Evolutionary conservation across 1,140 invertebrate species (phyloP), one percentile per base, ranked within the genome.

Genomic region (Tribolium castaneum): DNA sequence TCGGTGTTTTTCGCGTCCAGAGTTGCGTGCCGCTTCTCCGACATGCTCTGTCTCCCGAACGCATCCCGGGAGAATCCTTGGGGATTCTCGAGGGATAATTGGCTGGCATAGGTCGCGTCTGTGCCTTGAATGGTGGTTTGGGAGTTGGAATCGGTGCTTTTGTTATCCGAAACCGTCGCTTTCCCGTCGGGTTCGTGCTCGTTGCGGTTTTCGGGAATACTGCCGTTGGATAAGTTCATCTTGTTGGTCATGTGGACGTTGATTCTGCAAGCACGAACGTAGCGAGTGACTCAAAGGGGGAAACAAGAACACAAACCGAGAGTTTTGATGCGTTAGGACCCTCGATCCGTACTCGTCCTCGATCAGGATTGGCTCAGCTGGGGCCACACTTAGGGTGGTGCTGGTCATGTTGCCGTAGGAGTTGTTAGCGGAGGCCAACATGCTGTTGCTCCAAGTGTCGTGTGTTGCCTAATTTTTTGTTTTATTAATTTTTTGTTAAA

Each of bases 31-130:
- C 97, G 89, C 86, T 99, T 99, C 87, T 99, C 98, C 0, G 97
- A 98, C 94, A 99, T 99, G 86, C 96, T 98, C 87, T 98, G 96
- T 19, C 97, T 89, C 0, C 97, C 97, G 79, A 99, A 92, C 6
- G 96, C 97, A 87, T 99, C 97, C 39, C 98, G 89, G 16, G 96
- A 96, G 59, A 92, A 91, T 82, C 91, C 91, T 34, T 90, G 87
- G 0, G 89, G 89, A 76, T 94, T 94, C 80, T 94, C 93, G 70
- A 95, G 83, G 4, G 94, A 95, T 59, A 94, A 89, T 84, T 94
- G 93, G 83, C 93, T 94, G 49, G 92, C 92, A 81, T 94, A 94
- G 0, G 93, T 93, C 16, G 90, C 91, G 85, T 94, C 93, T 6
- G 86, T 89, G 66, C 70, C 76, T 79, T 70, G 77, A 30, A 77